Evolutionary conservation across 2,113 vertebrate species (phyloP), one percentile per base, ranked within the genome.

Genomic region (Rhombomys opimus): DNA sequence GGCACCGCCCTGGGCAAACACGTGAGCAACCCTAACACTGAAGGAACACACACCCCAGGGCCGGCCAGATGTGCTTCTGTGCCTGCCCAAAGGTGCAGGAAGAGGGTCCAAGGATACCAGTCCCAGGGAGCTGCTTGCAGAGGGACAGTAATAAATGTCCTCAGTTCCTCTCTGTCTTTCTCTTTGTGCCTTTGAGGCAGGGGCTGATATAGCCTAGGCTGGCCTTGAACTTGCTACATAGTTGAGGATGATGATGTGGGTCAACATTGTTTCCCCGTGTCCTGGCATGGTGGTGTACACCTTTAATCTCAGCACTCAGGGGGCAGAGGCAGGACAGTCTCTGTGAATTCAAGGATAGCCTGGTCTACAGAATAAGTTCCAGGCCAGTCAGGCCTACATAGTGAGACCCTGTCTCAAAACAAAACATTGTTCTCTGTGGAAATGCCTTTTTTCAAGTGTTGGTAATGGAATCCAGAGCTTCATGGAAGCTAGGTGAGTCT

Each of bases 1-100:
- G 73, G 57, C 10, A 35, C 91, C 82, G 65, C 86, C 90, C 35
- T 92, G 54, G 72, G 91, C 93, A 96, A 96, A 96, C 57, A 70
- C 50, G 61, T 17, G 30, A 68, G 80, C 88, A 50, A 70, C 0
- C 50, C 86, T 25, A 22, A 17, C 7, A 61, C 22, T 30, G 52
- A 0, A 0, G 85, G 90, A 92, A 22, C 57, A 54, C 23, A 20
- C 0, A 11, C 35, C 65, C 27, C 27, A 5, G 0, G 1, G 73
- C 6, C 59, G 9, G 86, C 13, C 18, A 9, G 67, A 52, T 7
- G 0, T 0, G 22, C 23, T 75, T 61, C 50, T 7, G 5, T 70
- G 81, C 22, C 68, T 57, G 14, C 77, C 72, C 3, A 23, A 41
- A 73, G 57, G 82, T 81, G 46, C 27, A 57, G 57, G 57, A 3